phyloP scores from a whole-genome alignment of 2,888 invertebrate species.

The Apoderus coryli region DNA sequence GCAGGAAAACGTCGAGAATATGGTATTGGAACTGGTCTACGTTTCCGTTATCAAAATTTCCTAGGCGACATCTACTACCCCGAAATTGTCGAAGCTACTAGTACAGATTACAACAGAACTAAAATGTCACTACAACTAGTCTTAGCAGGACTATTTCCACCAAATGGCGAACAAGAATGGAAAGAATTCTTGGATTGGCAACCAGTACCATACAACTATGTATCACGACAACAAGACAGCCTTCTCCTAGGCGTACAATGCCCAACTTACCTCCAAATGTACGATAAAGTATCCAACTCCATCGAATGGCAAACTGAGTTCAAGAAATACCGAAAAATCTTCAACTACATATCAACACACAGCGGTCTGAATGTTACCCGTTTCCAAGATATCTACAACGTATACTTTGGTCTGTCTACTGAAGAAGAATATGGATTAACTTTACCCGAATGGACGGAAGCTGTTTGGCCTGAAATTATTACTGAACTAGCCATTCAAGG shows the following conservation, averaged over 20 bases:
- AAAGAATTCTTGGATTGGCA: slow-evolving; percentile 48
- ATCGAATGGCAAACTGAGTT: slow-evolving; percentile 31
- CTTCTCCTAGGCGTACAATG: slow-evolving; percentile 17
- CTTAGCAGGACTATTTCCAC: slow-evolving; percentile 53
- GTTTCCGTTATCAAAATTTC: slow-evolving; percentile 43
- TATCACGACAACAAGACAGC: slow-evolving; percentile 28
- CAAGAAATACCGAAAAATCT: slow-evolving; percentile 33
- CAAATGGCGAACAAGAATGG: slow-evolving; percentile 40
- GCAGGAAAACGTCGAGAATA: slow-evolving; percentile 37
- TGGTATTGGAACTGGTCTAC: slow-evolving; percentile 44
- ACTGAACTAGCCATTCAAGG: slow-evolving; percentile 22
- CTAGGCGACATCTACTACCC: slow-evolving; percentile 41
- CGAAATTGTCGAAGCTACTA: slow-evolving; percentile 42
- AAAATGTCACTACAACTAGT: slow-evolving; percentile 53
- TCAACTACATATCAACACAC: slow-evolving; percentile 33
- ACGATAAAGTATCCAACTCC: slow-evolving; percentile 13
- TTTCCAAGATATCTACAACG: slow-evolving; percentile 41
- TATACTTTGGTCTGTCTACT: slow-evolving; percentile 44
- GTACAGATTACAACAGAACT: slow-evolving; percentile 55
- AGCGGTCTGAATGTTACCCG: slow-evolving; percentile 38
- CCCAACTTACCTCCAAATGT: slow-evolving; percentile 18
- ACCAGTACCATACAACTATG: slow-evolving; percentile 58
- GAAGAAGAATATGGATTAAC: slow-evolving; percentile 35
- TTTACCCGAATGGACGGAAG: slow-evolving; percentile 31
- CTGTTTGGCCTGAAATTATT: slow-evolving; percentile 26